Conservation (phyloP, 2,113 vertebrate genomes). For the Aramus guarauna region DNA sequence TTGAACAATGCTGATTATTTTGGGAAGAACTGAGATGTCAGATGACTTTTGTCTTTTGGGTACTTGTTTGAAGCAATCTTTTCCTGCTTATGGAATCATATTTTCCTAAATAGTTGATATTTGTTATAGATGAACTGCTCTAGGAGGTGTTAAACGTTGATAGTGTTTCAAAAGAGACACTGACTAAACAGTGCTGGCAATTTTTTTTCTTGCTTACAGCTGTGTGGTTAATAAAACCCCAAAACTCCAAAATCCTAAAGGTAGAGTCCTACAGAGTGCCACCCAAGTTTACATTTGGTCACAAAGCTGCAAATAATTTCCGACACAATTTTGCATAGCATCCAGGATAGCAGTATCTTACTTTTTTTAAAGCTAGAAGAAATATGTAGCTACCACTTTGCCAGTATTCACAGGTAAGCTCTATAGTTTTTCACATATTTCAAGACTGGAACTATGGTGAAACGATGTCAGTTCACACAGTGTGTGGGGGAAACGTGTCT, state of each 20-base stretch:
- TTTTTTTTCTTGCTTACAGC: background rate
- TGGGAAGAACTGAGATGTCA: background rate
- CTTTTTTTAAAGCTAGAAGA: background rate
- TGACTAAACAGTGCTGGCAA: background rate
- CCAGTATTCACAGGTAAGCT: background rate
- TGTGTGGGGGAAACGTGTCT: rapidly evolving
- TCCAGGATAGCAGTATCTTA: background rate
- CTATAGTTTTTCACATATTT: background rate
- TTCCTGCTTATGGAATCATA: background rate
- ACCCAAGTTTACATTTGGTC: background rate
- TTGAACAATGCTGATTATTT: background rate
- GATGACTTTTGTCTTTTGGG: background rate
- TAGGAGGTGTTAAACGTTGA: background rate
- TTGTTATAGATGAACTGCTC: background rate
- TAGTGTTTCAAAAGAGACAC: background rate
- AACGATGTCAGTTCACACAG: background rate
- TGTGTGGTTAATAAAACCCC: background rate
- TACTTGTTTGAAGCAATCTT: background rate
- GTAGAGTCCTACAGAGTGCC: background rate
- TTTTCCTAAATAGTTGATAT: background rate
- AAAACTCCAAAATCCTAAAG: background rate
- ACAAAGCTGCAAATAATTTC: background rate
- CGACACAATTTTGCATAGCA: background rate
- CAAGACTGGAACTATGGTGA: background rate
- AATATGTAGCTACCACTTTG: background rate